Evolutionary conservation across 2,113 vertebrate genomes (phyloP).

Genomic region (Tupaia tana): DNA sequence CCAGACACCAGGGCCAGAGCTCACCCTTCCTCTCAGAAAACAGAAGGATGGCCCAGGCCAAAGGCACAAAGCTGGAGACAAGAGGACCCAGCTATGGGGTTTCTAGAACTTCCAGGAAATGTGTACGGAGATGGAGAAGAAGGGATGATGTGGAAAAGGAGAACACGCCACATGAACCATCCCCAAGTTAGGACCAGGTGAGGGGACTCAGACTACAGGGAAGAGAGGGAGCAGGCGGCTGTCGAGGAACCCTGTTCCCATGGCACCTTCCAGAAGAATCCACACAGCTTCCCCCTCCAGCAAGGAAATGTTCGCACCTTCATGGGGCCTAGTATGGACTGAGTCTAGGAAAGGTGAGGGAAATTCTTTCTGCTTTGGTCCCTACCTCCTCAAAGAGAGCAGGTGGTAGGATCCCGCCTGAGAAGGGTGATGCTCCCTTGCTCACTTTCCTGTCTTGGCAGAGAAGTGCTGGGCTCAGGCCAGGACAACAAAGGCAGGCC

Average conservation of each 20-base stretch:
- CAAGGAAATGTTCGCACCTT: not conserved
- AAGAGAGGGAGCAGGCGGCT: not conserved
- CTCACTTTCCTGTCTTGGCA: not conserved
- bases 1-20: no score
- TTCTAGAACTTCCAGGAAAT: not conserved
- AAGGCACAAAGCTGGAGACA: not conserved
- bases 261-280: not conserved
- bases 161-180: no score
- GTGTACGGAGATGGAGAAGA: not conserved
- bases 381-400: no score
- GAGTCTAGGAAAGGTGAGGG: not conserved
- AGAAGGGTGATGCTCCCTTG: not conserved
- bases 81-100: not conserved
- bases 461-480: not conserved
- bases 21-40: not conserved
- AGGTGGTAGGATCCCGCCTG: no score
- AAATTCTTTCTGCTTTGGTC: no score
- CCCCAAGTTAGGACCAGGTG: no score
- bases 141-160: no score
- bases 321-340: accelerated
- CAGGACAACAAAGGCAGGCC: not conserved
- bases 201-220: not conserved
- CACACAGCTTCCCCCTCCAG: not conserved
- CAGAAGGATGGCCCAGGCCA: not conserved
- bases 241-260: not conserved